Base-by-base conservation (phyloP, 2,113 vertebrate species). In the Chlamydotis undulata region DNA sequence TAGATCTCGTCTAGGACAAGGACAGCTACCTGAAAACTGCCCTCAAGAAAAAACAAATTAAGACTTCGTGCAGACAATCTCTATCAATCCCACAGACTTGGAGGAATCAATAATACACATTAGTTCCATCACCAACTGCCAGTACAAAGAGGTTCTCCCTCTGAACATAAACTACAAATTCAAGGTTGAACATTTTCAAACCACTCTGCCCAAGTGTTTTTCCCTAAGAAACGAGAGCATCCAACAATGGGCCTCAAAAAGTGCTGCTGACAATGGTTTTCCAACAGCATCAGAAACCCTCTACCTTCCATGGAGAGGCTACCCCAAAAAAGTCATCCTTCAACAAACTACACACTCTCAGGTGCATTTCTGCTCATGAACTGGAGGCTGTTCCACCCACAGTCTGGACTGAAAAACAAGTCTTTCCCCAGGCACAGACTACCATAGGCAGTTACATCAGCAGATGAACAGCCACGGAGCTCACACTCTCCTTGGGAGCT, bases 381-480 rank as follows among this genome's bases (percentile, higher is more conserved):
- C 28, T 76, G 63, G 6, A 55, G 31, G 25, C 12, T 65, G 35
- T 52, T 90, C 45, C 60, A 59, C 16, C 28, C 28, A 47, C 39
- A 79, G 45, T 21, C 37, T 19, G 37, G 70, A 53, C 24, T 39
- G 47, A 28, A 75, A 69, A 63, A 22, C 10, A 35, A 10, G 5
- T 70, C 41, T 23, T 33, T 61, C 35, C 52, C 31, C 56, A 65
- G 56, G 35, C 45, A 73, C 61, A 41, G 59, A 69, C 18, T 64
- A 55, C 53, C 50, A 64, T 0, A 0, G 43, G 45, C 60, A 93
- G n/a, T 43, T 43, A 10, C 1, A 14, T 4, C 21, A 67, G 26
- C 10, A 41, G 26, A 74, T 3, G 2, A 81, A 43, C n/a, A 21
- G 17, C 18, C 78, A 47, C 26, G 53, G n/a, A 79, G 45, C 43